Conservation (phyloP, 2,113 vertebrate species). For the Chionomys nivalis region DNA sequence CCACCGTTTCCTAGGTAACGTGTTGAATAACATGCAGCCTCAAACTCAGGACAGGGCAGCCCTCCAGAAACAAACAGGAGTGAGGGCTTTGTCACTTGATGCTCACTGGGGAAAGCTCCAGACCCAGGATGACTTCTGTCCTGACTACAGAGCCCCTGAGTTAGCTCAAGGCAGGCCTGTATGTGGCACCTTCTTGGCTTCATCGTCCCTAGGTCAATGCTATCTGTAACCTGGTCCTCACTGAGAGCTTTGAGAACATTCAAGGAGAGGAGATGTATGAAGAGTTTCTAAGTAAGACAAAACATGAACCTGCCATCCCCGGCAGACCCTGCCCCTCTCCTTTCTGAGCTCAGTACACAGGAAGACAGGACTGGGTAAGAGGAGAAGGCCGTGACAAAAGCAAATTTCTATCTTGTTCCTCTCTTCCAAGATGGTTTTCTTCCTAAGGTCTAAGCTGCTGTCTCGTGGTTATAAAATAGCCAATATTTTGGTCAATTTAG, state of each 20-base stretch:
- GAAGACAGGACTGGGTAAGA: neutral
- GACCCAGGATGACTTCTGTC: neutral
- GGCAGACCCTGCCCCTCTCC: neutral
- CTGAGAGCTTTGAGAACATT: neutral
- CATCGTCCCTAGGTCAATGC: neutral
- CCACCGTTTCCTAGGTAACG: no score
- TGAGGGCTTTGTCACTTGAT: no score
- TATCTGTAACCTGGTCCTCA: neutral
- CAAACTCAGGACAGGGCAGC: rapidly evolving
- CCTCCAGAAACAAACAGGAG: rapidly evolving
- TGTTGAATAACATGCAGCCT: neutral
- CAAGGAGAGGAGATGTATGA: neutral
- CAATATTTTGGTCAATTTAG: neutral
- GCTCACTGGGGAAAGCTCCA: neutral
- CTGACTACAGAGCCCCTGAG: neutral
- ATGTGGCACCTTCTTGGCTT: rapidly evolving
- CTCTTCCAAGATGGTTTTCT: neutral
- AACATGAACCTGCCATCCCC: neutral
- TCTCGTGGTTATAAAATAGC: neutral
- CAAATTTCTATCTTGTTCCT: neutral
- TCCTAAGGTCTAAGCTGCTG: neutral
- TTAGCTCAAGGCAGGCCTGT: neutral
- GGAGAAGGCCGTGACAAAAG: neutral
- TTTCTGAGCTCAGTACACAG: no score
- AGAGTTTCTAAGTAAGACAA: neutral